These are phyloP conservation scores for Ceyx melanurus DNA, from an alignment of 2,113 vertebrate species.

Conservation along the genomic window DNA sequence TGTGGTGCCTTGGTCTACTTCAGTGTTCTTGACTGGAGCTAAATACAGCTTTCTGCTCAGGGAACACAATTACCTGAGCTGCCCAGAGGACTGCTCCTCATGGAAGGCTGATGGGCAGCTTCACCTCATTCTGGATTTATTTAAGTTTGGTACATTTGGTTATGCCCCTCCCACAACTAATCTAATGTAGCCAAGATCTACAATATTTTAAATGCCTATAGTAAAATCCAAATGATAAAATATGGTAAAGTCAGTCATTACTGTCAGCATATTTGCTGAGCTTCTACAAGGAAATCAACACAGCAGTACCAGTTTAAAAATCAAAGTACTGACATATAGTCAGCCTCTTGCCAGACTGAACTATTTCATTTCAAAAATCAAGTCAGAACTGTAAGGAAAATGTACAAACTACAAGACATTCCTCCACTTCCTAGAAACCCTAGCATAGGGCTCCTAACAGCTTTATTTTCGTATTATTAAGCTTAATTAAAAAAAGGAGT, in stretches of 20 bases:
- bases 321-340: not conserved
- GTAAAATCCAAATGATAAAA: not conserved
- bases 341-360: not conserved
- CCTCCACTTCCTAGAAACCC: not conserved
- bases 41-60: not conserved
- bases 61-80: not conserved
- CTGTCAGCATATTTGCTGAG: not conserved
- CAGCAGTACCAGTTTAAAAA: not conserved
- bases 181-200: not conserved
- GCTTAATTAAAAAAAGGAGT: conserved; percentile 1
- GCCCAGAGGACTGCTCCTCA: not conserved
- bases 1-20: not conserved
- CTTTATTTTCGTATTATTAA: not conserved
- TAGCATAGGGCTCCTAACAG: not conserved
- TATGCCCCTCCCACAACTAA: not conserved
- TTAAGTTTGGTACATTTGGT: not conserved
- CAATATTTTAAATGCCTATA: not conserved
- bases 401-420: not conserved
- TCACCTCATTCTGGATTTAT: not conserved
- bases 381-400: not conserved
- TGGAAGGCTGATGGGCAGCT: not conserved
- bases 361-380: not conserved
- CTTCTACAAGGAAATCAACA: not conserved
- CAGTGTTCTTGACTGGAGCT: not conserved
- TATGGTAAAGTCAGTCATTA: not conserved